These are phyloP conservation scores for Dromaius novaehollandiae DNA, from an alignment of 2,113 vertebrate species.

Conservation along the genomic window DNA sequence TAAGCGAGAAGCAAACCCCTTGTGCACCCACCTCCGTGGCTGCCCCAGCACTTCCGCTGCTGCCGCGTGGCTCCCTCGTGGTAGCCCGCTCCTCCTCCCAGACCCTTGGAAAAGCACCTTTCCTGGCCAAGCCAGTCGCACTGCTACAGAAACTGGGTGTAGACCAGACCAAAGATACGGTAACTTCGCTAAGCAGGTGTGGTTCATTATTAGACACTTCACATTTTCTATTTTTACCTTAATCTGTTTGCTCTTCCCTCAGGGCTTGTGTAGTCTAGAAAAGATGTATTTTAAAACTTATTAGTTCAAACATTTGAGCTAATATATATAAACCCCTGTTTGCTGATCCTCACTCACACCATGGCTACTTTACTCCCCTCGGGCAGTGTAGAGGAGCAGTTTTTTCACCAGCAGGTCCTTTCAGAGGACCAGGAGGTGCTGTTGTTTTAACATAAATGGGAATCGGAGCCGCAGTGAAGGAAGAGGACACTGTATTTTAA, in stretches of 20 bases:
- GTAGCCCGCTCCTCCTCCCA: background rate
- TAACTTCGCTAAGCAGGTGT: constrained; percentile 53
- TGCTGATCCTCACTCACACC: background rate
- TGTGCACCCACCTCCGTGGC: background rate
- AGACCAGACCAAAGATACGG: constrained; percentile 46
- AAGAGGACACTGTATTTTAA: background rate
- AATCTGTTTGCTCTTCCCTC: constrained; percentile 58
- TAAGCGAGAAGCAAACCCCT: background rate
- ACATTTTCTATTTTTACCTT: constrained; percentile 69
- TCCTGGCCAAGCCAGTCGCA: background rate
- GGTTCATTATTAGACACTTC: constrained; percentile 59
- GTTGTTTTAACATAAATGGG: background rate
- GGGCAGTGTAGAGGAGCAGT: background rate
- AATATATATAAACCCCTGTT: constrained; percentile 30
- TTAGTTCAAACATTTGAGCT: constrained; percentile 47
- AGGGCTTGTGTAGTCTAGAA: constrained; percentile 63
- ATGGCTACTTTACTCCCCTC: background rate
- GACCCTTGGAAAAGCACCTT: background rate
- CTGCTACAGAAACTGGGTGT: background rate
- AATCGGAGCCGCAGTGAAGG: background rate
- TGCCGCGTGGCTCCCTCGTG: background rate
- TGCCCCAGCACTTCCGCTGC: background rate
- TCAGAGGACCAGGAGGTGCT: background rate
- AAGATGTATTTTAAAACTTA: constrained; percentile 70
- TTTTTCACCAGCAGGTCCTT: background rate